These are phyloP conservation scores for Steatocranus sp. DNA, from an alignment of 2,797 vertebrate genomes.

Conservation along the genomic window DNA sequence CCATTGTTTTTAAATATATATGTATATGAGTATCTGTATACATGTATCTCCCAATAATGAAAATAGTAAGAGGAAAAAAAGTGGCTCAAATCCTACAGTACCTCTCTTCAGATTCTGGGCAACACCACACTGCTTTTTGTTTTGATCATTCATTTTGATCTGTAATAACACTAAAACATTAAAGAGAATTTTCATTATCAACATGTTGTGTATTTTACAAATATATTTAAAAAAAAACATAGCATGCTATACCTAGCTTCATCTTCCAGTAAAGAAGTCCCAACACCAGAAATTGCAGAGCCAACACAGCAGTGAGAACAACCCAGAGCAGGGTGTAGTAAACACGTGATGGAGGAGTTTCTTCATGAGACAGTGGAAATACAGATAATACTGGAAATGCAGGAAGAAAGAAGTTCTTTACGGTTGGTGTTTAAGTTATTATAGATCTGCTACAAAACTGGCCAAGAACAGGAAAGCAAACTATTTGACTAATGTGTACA, in stretches of 20 bases:
- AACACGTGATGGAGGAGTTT: fast-evolving
- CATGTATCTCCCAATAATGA: background rate
- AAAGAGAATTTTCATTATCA: background rate
- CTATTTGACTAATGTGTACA: fast-evolving
- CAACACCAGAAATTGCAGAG: background rate
- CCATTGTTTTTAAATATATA: background rate
- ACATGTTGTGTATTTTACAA: background rate
- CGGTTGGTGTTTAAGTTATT: fast-evolving
- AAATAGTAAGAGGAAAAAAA: background rate
- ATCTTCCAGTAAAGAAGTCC: background rate
- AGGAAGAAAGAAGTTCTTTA: fast-evolving
- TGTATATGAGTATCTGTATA: fast-evolving
- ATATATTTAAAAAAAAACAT: fast-evolving
- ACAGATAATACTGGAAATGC: fast-evolving
- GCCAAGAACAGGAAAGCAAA: background rate
- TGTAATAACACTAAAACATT: background rate
- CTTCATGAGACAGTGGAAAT: background rate
- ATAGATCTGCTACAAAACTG: fast-evolving
- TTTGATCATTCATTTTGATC: background rate
- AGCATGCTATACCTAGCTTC: background rate
- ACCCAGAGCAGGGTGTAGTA: background rate
- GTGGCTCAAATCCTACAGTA: fast-evolving
- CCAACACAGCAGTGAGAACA: background rate
- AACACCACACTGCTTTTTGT: fast-evolving
- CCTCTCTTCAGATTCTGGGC: background rate